Percentiles rank a stretch among this genome's conserved stretches.
phyloP scores from a whole-genome alignment of 2,888 invertebrate species.

The Cheilosia impressa region DNA sequence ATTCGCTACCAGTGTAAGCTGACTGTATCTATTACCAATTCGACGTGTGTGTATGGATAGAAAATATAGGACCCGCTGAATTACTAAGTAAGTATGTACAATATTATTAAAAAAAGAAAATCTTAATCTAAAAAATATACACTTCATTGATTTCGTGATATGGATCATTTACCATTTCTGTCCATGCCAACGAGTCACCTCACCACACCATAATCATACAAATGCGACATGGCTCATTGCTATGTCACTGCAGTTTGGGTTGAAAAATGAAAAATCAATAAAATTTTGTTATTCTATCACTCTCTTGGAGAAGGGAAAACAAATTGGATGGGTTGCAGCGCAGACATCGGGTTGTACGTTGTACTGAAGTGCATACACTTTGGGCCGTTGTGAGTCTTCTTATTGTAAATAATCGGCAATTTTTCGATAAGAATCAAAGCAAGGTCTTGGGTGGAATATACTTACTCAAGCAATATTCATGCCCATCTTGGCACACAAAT shows the following conservation, averaged over 20 bases:
- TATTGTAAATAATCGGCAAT: conserved; percentile 26
- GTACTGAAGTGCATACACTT: conserved; percentile 31
- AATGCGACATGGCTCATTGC: conserved; percentile 36
- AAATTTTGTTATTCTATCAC: conserved; percentile 20
- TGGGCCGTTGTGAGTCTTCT: conserved; percentile 17
- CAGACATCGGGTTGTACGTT: not conserved
- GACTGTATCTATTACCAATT: not conserved
- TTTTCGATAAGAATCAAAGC: conserved; percentile 19
- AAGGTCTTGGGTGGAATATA: not conserved
- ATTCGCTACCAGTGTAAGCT: not conserved
- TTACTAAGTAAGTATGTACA: conserved; percentile 71
- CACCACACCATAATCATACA: conserved; percentile 31
- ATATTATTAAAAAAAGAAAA: conserved; percentile 9
- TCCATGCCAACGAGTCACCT: conserved; percentile 52
- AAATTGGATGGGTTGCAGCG: conserved; percentile 7
- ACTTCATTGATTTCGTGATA: conserved; percentile 47
- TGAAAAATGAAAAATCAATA: conserved; percentile 75
- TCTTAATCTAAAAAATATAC: not conserved
- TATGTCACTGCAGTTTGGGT: conserved; percentile 55
- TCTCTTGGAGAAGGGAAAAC: not conserved
- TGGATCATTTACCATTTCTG: conserved; percentile 34
- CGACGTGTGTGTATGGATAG: conserved; percentile 59
- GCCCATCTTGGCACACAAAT: not conserved
- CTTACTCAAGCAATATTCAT: not conserved
- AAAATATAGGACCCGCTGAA: conserved; percentile 45